Conservation (phyloP, 2,888 invertebrate genomes). For the Automeris io region DNA sequence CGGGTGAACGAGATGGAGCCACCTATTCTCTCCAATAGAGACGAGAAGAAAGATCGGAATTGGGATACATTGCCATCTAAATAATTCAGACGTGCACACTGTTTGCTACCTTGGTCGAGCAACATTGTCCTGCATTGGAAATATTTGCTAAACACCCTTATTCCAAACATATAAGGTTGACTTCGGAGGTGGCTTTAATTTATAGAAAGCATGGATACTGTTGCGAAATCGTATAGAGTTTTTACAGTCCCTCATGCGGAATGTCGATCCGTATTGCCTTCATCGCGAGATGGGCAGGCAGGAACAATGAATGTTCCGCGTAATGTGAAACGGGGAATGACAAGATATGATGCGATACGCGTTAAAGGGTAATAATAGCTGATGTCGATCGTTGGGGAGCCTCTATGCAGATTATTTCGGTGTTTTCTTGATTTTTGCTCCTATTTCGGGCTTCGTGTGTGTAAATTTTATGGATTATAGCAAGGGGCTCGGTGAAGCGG, state of each 20-base stretch:
- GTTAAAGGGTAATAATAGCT: conserved; percentile 40
- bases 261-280: conserved; percentile 66
- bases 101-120: conserved; percentile 45
- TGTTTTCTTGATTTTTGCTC: conserved; percentile 3
- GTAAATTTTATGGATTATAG: too few species aligned
- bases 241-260: conserved; percentile 69
- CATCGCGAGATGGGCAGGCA: conserved; percentile 47
- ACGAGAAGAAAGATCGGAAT: conserved; percentile 71
- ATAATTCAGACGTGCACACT: conserved; percentile 69
- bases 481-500: too few species aligned
- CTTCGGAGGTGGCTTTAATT: conserved; percentile 13
- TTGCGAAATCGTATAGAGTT: conserved; percentile 53
- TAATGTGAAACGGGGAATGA: conserved; percentile 56
- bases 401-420: conserved; percentile 3
- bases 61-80: conserved; percentile 71
- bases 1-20: conserved; percentile 28
- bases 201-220: conserved; percentile 2
- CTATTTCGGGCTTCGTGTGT: too few species aligned
- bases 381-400: conserved; percentile 2
- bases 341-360: conserved; percentile 54
- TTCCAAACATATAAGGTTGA: conserved; percentile 16
- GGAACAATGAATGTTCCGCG: conserved; percentile 60
- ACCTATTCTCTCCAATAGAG: conserved; percentile 49
- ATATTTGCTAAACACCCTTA: conserved; percentile 15
- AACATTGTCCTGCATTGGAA: conserved; percentile 16